Percentiles rank a stretch among this genome's conserved stretches.
phyloP scores from a whole-genome alignment of 2,888 invertebrate genomes.

The Horisme vitalbata region DNA sequence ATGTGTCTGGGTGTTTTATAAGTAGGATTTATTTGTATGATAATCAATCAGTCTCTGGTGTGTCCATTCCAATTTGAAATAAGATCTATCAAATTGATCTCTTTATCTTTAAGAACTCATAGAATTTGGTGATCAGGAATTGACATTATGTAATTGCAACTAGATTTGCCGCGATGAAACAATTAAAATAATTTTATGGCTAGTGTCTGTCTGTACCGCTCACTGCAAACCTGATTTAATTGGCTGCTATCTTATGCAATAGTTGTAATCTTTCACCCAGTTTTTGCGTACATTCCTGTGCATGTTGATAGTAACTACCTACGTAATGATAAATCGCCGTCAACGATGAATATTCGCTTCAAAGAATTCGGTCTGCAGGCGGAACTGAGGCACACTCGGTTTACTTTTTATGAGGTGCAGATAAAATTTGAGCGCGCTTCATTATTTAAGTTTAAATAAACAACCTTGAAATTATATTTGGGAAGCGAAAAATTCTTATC shows the following conservation, averaged over 20 bases:
- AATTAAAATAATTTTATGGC: conserved; percentile 28
- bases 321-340: conserved; percentile 9
- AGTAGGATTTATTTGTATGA: too few species aligned
- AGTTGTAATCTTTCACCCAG: conserved; percentile 26
- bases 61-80: too few species aligned
- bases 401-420: too few species aligned
- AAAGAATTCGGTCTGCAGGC: not conserved
- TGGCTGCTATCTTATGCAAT: conserved; percentile 25
- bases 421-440: too few species aligned
- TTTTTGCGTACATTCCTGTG: conserved; percentile 20
- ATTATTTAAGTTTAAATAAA: too few species aligned
- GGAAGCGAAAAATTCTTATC: too few species aligned
- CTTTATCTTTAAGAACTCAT: not conserved
- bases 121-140: conserved; percentile 15
- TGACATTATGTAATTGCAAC: conserved; percentile 25
- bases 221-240: conserved; percentile 22
- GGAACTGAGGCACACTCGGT: too few species aligned
- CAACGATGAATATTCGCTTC: conserved; percentile 2
- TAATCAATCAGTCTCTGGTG: too few species aligned
- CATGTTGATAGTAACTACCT: too few species aligned
- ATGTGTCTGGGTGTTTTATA: too few species aligned
- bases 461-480: too few species aligned
- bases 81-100: not conserved
- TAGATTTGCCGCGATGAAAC: conserved; percentile 26
- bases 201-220: conserved; percentile 20